These are phyloP conservation scores for Aspidoscelis tigris DNA, from an alignment of 2,113 vertebrate genomes.

Conservation along the genomic window DNA sequence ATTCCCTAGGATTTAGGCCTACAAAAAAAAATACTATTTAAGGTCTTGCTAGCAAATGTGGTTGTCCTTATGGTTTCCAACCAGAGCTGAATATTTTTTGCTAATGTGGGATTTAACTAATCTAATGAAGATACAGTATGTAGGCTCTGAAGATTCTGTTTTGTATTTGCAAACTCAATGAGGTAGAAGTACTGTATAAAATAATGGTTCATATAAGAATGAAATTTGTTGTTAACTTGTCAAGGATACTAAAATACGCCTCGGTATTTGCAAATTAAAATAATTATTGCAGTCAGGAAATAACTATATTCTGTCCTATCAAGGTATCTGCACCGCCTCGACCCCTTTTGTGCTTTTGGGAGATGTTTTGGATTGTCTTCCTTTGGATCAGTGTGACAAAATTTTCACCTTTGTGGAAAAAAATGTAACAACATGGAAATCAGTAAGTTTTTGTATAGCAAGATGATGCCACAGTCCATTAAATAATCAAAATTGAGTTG, in stretches of 20 bases:
- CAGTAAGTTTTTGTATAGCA: conserved; percentile 77
- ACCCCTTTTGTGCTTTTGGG: conserved; percentile 94
- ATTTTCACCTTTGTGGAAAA: conserved; percentile 98
- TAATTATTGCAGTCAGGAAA: background rate
- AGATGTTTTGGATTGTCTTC: conserved; percentile 96
- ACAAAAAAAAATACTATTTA: background rate
- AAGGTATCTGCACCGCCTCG: conserved; percentile 95
- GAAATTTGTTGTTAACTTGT: background rate
- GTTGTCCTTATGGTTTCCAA: background rate
- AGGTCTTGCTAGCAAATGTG: background rate
- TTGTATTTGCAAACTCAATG: background rate
- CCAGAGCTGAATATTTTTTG: background rate
- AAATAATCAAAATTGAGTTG: background rate
- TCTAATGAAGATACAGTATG: background rate
- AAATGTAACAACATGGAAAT: conserved; percentile 98
- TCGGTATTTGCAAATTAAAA: background rate
- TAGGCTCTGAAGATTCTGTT: background rate
- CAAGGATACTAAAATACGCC: background rate
- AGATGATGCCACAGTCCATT: background rate
- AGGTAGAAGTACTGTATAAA: background rate
- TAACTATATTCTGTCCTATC: background rate
- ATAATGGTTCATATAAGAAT: background rate
- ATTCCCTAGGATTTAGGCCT: no score
- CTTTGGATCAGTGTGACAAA: conserved; percentile 94
- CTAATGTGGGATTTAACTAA: background rate